Evolutionary conservation across 2,113 vertebrate genomes (phyloP), one percentile per base, ranked within the genome.

Genomic region (Atrichornis clamosus): DNA sequence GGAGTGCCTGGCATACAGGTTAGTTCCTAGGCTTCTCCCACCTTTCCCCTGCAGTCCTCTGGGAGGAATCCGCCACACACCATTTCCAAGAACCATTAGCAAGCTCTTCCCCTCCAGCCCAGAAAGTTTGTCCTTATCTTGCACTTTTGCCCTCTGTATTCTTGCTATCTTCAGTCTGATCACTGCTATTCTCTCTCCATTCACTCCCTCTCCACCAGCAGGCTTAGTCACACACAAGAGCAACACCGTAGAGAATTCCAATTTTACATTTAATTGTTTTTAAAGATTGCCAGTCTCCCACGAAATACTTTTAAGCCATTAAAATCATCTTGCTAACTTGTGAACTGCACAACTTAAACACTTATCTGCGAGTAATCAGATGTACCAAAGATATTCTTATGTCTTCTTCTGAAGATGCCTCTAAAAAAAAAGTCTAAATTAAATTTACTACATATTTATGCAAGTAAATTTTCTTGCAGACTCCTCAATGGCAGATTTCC

Each of bases 1-100:
- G 52, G 10, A 49, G 15, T 4, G 4, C 24, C 42, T 33, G 65
- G 21, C n/a, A 52, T 0, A 21, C 14, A 46, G 11, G 30, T 68
- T 20, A 23, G 28, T 6, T 73, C 68, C 33, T 8, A 17, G 26
- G 44, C 37, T 63, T 19, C 11, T 26, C 27, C n/a, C 56, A 37
- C 12, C 19, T 15, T 32, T 46, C 53, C n/a, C 24, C 22, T 16
- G 24, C 64, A 67, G 35, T 8, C 39, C 60, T 60, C 39, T 9
- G 30, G 50, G 27, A 83, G 28, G 28, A 91, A 33, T 27, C 11
- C 30, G 42, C 42, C 79, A 46, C 5, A 14, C 9, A 3, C 33
- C 32, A 30, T 58, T 94, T 84, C 85, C 85, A 94, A 62, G 85
- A 89, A 96, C 56, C 39, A 80, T 62, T 37, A 85, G 35, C 87